Evolutionary conservation across 2,888 invertebrate species (phyloP), one percentile per base, ranked within the genome.

Genomic region (Cephus pygmeus): DNA sequence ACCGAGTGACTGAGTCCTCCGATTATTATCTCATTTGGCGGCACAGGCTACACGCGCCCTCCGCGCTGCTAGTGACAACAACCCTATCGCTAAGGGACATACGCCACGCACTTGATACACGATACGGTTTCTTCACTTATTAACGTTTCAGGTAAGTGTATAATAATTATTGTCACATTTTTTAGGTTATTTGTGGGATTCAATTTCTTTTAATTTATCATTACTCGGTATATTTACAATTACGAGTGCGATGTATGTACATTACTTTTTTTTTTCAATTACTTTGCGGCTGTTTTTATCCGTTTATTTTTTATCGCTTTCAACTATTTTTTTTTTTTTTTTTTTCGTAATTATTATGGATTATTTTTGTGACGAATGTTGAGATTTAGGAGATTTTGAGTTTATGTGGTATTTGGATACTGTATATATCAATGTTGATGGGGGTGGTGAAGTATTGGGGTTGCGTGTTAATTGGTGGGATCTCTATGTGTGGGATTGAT

Each of bases 21-120:
- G 90, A 91, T 90, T 91, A 90, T 90, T 90, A 90, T 90, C 89
- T 88, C 89, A 88, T 91, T 91, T 90, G 88, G 89, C 87, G 89
- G 86, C 88, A 84, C 85, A 87, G 82, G 83, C 85, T 85, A 85
- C 86, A 84, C 82, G 80, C 81, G 80, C 80, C 79, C 84, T 69
- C 76, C 77, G 77, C 40, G 75, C 78, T 78, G 9, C 75, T 73
- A 75, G 78, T 78, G 78, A 78, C 78, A 78, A 78, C 78, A 78
- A 73, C 78, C 75, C 75, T 76, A 71, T 78, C 78, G 71, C 71
- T 23, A 23, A 56, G 40, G 40, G 23, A 56, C 40, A 56, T 56
- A 56, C 40, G 40, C 23, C 23, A 56, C 40, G 40, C 40, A 56
- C 23, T 56, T 56, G 40, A 56, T 56, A 56, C 9, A 23, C 40